Percentiles rank a stretch among this genome's conserved stretches.
Evolutionary conservation across 2,888 invertebrate species (phyloP).

Genomic region (Sialis fuliginosa): DNA sequence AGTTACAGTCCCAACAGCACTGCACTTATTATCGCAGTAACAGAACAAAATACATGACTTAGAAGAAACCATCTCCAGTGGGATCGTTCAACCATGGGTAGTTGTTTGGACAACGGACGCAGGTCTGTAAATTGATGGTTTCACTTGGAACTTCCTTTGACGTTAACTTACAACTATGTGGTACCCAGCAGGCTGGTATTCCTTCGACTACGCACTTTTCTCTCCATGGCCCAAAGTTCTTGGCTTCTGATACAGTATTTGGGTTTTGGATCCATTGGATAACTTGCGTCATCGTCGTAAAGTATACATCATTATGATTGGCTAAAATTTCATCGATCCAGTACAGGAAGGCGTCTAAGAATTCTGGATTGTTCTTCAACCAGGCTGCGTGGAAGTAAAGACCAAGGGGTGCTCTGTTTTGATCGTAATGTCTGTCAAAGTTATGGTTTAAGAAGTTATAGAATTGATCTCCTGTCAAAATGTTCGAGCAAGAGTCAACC

Average conservation of each 20-base stretch:
- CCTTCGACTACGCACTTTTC: slow-evolving; percentile 86
- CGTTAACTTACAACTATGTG: slow-evolving; percentile 78
- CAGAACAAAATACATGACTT: slow-evolving; percentile 27
- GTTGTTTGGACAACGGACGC: slow-evolving; percentile 83
- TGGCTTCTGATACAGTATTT: slow-evolving; percentile 62
- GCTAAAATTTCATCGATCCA: slow-evolving; percentile 81
- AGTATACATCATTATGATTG: slow-evolving; percentile 81
- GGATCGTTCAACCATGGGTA: slow-evolving; percentile 93
- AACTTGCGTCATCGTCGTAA: slow-evolving; percentile 90
- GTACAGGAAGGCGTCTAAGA: slow-evolving; percentile 77
- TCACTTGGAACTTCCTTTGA: slow-evolving; percentile 89
- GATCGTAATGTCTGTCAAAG: slow-evolving; percentile 80
- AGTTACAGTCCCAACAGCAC: too few species aligned
- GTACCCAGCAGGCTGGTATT: slow-evolving; percentile 67
- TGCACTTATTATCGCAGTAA: too few species aligned
- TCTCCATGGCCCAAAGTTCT: slow-evolving; percentile 89
- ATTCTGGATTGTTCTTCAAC: slow-evolving; percentile 85
- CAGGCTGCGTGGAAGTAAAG: slow-evolving; percentile 89
- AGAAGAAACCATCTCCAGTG: slow-evolving; percentile 78
- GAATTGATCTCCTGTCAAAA: slow-evolving; percentile 80
- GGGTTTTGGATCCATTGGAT: slow-evolving; percentile 94
- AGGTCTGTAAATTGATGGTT: slow-evolving; percentile 84
- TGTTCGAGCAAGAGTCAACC: slow-evolving; percentile 91
- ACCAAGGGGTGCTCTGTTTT: slow-evolving; percentile 75
- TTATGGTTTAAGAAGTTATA: slow-evolving; percentile 89